phyloP scores from a whole-genome alignment of 2,888 invertebrate species.

The Tillus elongatus region DNA sequence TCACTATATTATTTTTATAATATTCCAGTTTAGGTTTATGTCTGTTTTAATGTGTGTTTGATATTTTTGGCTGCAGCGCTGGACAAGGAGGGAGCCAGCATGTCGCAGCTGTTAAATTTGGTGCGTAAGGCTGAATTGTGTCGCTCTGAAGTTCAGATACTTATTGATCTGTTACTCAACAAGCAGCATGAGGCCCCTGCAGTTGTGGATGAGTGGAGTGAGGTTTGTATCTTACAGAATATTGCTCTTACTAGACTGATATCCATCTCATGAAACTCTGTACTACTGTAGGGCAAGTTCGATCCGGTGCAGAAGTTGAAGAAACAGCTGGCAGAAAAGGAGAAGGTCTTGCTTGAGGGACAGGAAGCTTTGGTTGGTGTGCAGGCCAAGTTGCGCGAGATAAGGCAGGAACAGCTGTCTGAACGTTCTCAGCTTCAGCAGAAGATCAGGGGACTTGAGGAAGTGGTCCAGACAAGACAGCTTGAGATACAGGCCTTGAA shows the following conservation, averaged over 20 bases:
- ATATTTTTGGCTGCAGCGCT: slow-evolving; percentile 44
- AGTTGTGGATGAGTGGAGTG: slow-evolving; percentile 75
- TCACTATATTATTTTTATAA: slow-evolving; percentile 14
- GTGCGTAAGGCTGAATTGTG: slow-evolving; percentile 75
- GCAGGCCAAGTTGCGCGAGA: slow-evolving; percentile 69
- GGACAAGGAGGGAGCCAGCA: slow-evolving; percentile 58
- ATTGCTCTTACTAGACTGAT: no score
- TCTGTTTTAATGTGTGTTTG: not conserved
- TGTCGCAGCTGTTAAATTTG: slow-evolving; percentile 54
- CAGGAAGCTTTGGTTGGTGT: slow-evolving; percentile 65
- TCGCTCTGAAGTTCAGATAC: slow-evolving; percentile 78
- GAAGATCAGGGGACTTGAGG: slow-evolving; percentile 52
- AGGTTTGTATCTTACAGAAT: no score
- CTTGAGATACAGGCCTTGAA: slow-evolving; percentile 56
- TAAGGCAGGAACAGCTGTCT: slow-evolving; percentile 59
- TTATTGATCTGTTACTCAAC: slow-evolving; percentile 82
- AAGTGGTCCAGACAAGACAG: slow-evolving; percentile 41
- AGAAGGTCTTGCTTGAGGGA: slow-evolving; percentile 65
- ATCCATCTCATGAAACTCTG: no score
- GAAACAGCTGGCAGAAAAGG: slow-evolving; percentile 82
- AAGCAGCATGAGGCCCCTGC: slow-evolving; percentile 72
- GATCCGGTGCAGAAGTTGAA: slow-evolving; percentile 80
- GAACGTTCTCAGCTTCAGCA: slow-evolving; percentile 54
- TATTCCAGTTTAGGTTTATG: slow-evolving; percentile 6
- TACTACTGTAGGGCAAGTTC: slow-evolving; percentile 57